Conservation (phyloP, 2,888 invertebrate genomes). For the Cephus nigrinus region DNA sequence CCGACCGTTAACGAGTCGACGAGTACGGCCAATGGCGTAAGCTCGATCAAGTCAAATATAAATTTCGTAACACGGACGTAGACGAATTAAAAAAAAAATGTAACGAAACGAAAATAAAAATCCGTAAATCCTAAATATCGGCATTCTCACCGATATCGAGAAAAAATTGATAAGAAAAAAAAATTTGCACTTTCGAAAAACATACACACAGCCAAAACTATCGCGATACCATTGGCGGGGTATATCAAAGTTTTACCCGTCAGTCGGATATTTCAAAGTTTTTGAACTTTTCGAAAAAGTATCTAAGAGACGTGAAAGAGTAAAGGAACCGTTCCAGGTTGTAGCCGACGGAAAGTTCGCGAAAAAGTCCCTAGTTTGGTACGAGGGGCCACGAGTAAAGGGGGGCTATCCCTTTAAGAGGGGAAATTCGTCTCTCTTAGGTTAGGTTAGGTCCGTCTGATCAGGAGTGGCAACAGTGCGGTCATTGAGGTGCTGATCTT, state of each 20-base stretch:
- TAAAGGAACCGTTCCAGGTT: neutral
- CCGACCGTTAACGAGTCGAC: constrained; percentile 20
- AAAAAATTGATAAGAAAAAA: neutral
- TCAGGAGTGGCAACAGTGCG: neutral
- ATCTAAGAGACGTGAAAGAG: neutral
- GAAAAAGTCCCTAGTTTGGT: neutral
- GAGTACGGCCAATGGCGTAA: constrained; percentile 18
- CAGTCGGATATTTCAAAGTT: neutral
- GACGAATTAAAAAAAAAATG: neutral
- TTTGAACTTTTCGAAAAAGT: neutral
- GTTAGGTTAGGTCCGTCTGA: neutral
- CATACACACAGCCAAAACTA: neutral
- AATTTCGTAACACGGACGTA: neutral
- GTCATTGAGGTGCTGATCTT: constrained; percentile 30
- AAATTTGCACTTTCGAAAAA: neutral
- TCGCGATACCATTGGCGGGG: neutral
- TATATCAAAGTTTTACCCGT: neutral
- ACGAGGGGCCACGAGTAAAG: neutral
- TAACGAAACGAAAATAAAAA: too few species aligned
- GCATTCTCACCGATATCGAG: too few species aligned
- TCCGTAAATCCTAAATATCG: too few species aligned
- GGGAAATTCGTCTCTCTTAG: constrained; percentile 10
- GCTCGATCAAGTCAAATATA: neutral
- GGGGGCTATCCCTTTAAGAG: neutral
- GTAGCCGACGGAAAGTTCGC: neutral